Base-by-base conservation (phyloP, 2,888 invertebrate species). In the Endotricha flammealis region DNA sequence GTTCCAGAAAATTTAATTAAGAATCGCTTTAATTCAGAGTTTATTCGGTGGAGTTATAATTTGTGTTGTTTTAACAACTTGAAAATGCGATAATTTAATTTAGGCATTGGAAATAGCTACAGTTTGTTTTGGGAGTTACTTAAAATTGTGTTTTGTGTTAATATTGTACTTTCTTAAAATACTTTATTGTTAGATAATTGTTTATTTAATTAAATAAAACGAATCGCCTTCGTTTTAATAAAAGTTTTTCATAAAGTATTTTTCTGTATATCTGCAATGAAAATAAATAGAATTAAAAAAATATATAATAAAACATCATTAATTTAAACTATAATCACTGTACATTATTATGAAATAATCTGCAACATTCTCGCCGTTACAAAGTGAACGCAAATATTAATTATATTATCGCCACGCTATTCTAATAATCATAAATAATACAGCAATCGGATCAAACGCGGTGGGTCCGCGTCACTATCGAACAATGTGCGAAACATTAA, bases 401-500 rank as follows among this genome's bases (percentile, higher is more conserved):
- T 82, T 83, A 80, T 72, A 65, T 66, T 60, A 71, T 78, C 72
- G 64, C 71, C 80, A 85, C 77, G 83, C 72, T 71, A 78, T 73
- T 85, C 76, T 79, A 78, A 81, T 79, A 74, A 82, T 75, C 83
- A 83, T 86, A 85, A 86, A 86, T 86, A 75, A 83, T 69, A 62
- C 67, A 56, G 67, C 76, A 80, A 85, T 81, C 79, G 75, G 83
- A 83, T 83, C 79, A 78, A 82, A 75, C 76, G 79, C 76, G 81
- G 83, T 79, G 63, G 81, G 81, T 80, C 81, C 64, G 55, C 68
- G 45, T 47, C 53, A 45, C 49, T 48, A 44, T 13, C 52, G 63
- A 75, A 85, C 85, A 85, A 85, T 85, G 85, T 82, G 85, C 83
- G 81, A 86, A 83, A 85, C 86, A 83, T 86, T 85, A 83, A 85